Base-by-base conservation (phyloP, 2,797 vertebrate genomes). In the Enteromius fasciolatus region DNA sequence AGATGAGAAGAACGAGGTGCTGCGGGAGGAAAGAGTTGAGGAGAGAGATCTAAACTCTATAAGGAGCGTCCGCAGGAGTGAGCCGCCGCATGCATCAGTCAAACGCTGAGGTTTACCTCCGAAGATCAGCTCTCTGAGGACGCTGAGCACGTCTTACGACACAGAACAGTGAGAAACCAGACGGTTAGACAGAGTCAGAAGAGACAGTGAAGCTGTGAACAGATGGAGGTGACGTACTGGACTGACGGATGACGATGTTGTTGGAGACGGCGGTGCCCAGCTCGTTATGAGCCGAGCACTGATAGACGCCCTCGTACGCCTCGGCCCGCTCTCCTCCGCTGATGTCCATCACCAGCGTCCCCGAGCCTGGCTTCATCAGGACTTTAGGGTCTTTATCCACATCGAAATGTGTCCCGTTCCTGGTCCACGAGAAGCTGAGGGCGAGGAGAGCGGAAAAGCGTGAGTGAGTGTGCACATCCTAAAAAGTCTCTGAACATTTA, bases 401-500 rank as follows among this genome's bases (percentile, higher is more conserved):
- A 84, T 98, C 97, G 89, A 99, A 99, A 93, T 98, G 96, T 50
- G 95, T 96, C 83, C 98, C 97, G 46, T 99, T 98, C 86, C 96
- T 95, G 0, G 97, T 99, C 98, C 98, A 99, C 0, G 96, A 97
- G 88, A 99, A 99, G 87, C 98, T 99, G 88, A 10, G 66, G 5
- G 20, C 3, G 46, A 33, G 5, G 10, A 33, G 10, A 63, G 28
- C 2, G 0, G 12, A 1, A 14, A 7, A 2, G 2, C 2, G 0
- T 25, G 54, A 25, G 28, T 28, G 33, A 33, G 33, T 39, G 36
- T 39, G 36, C 6, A 39, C 6, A 39, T 8, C 1, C 39, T 39
- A 39, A 39, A 39, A 39, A 39, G 39, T 41, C 39, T 39, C 36
- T 39, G 36, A 31, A 31, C 28, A 31, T 31, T 1, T 31, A 1